A percentile compares a stretch with the other conserved stretches of the same genome.
These are phyloP conservation scores for Phainopepla nitens DNA, from an alignment of 2,113 vertebrate species.

Conservation along the genomic window DNA sequence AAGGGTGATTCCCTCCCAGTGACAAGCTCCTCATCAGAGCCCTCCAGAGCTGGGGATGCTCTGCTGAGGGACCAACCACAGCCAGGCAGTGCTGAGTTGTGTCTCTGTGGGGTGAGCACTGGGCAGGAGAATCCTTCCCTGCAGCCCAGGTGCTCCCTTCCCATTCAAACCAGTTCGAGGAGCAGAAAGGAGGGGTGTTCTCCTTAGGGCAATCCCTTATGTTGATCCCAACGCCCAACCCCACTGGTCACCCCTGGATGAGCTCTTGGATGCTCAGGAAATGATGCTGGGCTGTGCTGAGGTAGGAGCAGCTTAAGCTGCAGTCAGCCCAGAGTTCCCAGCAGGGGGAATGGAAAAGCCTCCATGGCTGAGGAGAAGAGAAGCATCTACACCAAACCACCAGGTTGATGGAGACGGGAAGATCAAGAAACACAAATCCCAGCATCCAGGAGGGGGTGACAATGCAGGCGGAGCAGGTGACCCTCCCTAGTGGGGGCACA, in stretches of 20 bases:
- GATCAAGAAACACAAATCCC: not conserved
- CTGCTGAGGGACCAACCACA: accelerated
- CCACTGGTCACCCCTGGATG: accelerated
- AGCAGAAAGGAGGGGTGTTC: accelerated
- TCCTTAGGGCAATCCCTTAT: not conserved
- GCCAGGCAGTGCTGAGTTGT: accelerated
- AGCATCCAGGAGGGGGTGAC: not conserved
- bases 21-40: not conserved
- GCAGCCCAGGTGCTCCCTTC: not conserved
- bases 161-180: not conserved
- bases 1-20: not conserved
- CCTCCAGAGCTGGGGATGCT: not conserved
- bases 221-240: accelerated
- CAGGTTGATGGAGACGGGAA: accelerated
- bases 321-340: not conserved
- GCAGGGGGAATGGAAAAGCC: not conserved
- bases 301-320: not conserved
- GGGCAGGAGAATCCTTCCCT: not conserved
- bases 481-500: not conserved
- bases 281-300: not conserved
- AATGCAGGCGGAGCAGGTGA: not conserved
- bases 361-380: not conserved
- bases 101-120: accelerated
- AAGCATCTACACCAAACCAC: not conserved
- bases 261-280: not conserved